Base-by-base conservation (phyloP, 2,888 invertebrate species). In the Stramonita haemastoma region DNA sequence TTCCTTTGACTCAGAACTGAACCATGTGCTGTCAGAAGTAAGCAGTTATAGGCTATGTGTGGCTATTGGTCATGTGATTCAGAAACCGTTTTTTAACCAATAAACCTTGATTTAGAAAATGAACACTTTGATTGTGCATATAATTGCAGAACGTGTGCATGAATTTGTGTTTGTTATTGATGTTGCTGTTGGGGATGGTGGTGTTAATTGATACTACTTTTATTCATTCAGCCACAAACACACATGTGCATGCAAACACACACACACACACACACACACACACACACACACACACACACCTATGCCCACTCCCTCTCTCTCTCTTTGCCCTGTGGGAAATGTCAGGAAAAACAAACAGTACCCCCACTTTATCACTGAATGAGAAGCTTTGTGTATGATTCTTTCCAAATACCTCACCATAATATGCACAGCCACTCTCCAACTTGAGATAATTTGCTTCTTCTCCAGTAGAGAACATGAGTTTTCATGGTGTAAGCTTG, bases 51-150 rank as follows among this genome's bases (percentile, higher is more conserved):
- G n/a, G n/a, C 19, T 81, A 22, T 46, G 19, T 34, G 34, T 83
- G 29, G 17, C 0, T 32, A 79, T 34, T 32, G 79, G 32, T 79
- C 22, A 34, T 79, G 79, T 79, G 26, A 79, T 83, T 83, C 36
- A 83, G 81, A 83, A 83, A 83, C 26, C 29, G 17, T 46, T 83
- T 83, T 83, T 36, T 29, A 46, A 15, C 46, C 36, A 46, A 32
- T 32, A 83, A 83, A n/a, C 46, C 26, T 83, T 83, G 19, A 29
- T 83, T 83, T 83, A 22, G 81, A 83, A 83, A 83, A 83, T 8
- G 32, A 79, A 32, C 13, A 13, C 17, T 26, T 32, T 32, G 29
- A 15, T 79, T 79, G 4, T 79, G 13, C 32, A 32, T 32, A 4
- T 19, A 79, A 32, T 15, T 60, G 22, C 19, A 19, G 60, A 60